Evolutionary conservation across 2,888 invertebrate species (phyloP).

Genomic region (Papilio protenor): DNA sequence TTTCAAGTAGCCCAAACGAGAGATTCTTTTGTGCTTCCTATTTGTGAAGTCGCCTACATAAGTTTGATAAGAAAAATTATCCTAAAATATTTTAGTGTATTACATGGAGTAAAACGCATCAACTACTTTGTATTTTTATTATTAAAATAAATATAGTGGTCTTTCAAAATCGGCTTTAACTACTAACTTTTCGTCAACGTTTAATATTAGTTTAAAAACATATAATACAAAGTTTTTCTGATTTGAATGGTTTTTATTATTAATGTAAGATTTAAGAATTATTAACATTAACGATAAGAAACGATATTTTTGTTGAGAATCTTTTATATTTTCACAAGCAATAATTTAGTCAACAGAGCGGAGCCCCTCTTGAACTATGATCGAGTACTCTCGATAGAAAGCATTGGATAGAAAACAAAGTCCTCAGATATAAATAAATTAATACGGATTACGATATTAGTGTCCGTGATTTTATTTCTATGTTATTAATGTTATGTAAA

Average conservation of each 20-base stretch:
- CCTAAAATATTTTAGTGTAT: slow-evolving; percentile 52
- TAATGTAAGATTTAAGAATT: neutral
- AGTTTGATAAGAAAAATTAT: slow-evolving; percentile 49
- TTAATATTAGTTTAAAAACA: neutral
- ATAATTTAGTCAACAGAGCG: slow-evolving; percentile 11
- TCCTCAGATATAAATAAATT: neutral
- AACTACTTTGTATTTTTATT: too few relatives aligned
- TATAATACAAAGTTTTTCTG: neutral
- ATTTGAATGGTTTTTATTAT: neutral
- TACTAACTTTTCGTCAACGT: too few relatives aligned
- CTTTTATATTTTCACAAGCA: neutral
- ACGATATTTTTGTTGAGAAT: neutral
- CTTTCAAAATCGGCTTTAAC: too few relatives aligned
- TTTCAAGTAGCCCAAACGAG: slow-evolving; percentile 49
- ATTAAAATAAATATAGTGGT: too few relatives aligned
- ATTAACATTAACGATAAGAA: neutral
- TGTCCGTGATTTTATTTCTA: neutral
- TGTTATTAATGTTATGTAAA: neutral
- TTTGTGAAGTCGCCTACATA: slow-evolving; percentile 47
- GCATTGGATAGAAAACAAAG: neutral
- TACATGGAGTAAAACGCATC: slow-evolving; percentile 35
- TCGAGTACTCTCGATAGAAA: slow-evolving; percentile 7
- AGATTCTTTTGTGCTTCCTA: slow-evolving; percentile 52
- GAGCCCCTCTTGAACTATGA: slow-evolving; percentile 12
- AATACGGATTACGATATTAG: neutral